phyloP scores from a whole-genome alignment of 2,113 vertebrate genomes.

The Haemorhous mexicanus region DNA sequence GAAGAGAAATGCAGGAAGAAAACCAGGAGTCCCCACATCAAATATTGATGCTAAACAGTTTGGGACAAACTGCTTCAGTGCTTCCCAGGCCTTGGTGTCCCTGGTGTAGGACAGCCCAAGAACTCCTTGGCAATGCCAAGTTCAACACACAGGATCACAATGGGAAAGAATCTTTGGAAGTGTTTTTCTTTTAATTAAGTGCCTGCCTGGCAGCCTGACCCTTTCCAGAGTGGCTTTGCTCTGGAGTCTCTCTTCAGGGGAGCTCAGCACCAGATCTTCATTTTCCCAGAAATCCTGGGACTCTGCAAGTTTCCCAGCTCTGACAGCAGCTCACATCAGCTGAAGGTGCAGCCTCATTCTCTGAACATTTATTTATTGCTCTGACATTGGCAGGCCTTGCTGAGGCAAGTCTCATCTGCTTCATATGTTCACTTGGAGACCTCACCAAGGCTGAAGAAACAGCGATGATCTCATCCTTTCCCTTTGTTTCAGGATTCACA shows the following conservation, averaged over 20 bases:
- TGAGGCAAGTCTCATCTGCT: constrained; percentile 9
- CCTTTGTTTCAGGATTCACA: constrained; percentile 62
- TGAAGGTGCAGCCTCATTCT: constrained; percentile 1
- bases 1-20: neutral
- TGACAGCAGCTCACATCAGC: neutral
- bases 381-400: neutral
- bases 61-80: neutral
- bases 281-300: neutral
- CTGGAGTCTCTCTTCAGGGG: neutral
- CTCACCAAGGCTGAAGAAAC: constrained; percentile 10
- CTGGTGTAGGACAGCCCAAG: neutral
- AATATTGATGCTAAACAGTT: neutral
- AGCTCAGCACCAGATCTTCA: neutral
- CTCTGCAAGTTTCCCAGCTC: neutral
- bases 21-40: neutral
- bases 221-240: neutral
- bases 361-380: constrained; percentile 19
- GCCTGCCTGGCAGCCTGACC: neutral
- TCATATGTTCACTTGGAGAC: neutral
- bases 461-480: constrained; percentile 52
- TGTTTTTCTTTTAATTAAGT: neutral
- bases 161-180: neutral
- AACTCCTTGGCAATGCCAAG: neutral
- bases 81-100: neutral
- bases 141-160: constrained; percentile 8